phyloP scores from a whole-genome alignment of 2,113 vertebrate species.

The Sebastes schlegelii region DNA sequence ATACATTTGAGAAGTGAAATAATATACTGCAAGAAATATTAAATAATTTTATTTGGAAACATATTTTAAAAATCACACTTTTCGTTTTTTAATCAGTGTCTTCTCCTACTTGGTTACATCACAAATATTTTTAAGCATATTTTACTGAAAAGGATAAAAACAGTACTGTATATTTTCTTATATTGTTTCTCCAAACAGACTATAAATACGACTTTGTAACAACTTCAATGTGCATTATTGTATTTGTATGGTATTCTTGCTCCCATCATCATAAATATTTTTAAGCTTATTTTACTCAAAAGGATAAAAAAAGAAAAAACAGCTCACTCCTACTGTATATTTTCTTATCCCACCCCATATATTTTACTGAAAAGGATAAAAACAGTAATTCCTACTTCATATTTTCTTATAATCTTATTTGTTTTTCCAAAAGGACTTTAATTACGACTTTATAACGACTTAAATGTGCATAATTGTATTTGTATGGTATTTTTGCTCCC shows the following conservation, averaged over 20 bases:
- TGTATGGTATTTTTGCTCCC: too few relatives aligned
- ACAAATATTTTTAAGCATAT: not conserved
- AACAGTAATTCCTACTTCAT: not conserved
- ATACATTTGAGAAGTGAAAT: too few relatives aligned
- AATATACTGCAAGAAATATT: not conserved
- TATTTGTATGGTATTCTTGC: too few relatives aligned
- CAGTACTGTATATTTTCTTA: not conserved
- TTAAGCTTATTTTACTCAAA: too few relatives aligned
- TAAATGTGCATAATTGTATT: not conserved
- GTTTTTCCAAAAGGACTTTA: not conserved
- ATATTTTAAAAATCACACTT: not conserved
- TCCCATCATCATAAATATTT: too few relatives aligned
- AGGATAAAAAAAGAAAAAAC: too few relatives aligned
- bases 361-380: not conserved
- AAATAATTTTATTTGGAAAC: not conserved
- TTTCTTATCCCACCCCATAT: too few relatives aligned
- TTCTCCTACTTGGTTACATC: not conserved
- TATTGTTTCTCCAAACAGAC: not conserved
- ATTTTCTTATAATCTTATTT: not conserved
- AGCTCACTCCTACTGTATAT: too few relatives aligned
- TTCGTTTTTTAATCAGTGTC: not conserved
- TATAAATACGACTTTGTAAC: not conserved
- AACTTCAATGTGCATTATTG: not conserved
- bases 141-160: not conserved
- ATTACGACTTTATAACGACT: not conserved